Evolutionary conservation across 2,113 vertebrate genomes (phyloP).

Genomic region (Tautogolabrus adspersus): DNA sequence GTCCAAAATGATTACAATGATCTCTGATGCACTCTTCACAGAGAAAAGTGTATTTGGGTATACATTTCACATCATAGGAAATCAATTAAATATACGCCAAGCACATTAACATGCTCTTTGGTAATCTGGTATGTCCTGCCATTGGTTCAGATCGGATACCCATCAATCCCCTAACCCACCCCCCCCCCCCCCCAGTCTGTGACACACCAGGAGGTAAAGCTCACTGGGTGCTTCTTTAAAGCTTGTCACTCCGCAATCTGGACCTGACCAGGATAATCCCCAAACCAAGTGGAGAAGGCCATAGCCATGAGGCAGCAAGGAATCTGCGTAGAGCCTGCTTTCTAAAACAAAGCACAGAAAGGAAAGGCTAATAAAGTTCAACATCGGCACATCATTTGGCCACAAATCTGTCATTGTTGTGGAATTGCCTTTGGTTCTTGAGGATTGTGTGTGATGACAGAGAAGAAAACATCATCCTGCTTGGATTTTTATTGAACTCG

Average conservation of each 20-base stretch:
- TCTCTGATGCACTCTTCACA: background rate
- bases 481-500: background rate
- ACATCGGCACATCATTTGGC: background rate
- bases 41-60: background rate
- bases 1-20: background rate
- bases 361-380: conserved; percentile 39
- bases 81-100: background rate
- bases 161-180: background rate
- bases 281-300: conserved; percentile 27
- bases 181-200: conserved; percentile 11
- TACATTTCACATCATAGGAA: background rate
- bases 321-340: conserved; percentile 19
- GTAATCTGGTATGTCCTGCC: conserved; percentile 8
- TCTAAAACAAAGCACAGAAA: conserved; percentile 17
- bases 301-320: background rate
- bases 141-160: conserved; percentile 7
- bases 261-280: conserved; percentile 74
- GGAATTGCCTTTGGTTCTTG: conserved; percentile 28
- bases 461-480: background rate
- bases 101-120: background rate
- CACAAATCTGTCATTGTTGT: conserved; percentile 1
- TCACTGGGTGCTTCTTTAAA: conserved; percentile 59
- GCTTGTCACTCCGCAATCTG: conserved; percentile 74
- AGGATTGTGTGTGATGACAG: conserved; percentile 13
- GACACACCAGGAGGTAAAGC: conserved; percentile 74